phyloP scores from a whole-genome alignment of 1,140 invertebrate genomes.

The Pogonus chalceus region DNA sequence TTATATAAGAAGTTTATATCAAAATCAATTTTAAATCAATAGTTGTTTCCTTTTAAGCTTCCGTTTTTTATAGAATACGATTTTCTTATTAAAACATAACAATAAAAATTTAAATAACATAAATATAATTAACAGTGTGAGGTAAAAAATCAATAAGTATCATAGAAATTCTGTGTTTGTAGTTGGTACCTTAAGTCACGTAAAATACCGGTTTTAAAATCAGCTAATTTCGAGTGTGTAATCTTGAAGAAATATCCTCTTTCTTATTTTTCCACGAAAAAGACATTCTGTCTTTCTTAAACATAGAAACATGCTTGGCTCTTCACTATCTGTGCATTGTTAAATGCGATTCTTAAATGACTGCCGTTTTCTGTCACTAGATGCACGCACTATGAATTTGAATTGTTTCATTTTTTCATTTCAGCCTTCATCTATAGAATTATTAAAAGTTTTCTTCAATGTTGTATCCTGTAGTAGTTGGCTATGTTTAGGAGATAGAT shows the following conservation, averaged over 20 bases:
- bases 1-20: no score
- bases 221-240: neutral
- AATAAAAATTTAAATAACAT: no score
- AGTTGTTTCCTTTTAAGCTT: no score
- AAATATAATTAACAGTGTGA: no score
- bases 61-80: no score
- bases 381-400: neutral
- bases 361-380: neutral
- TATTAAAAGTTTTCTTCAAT: neutral
- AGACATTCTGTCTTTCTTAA: neutral
- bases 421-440: neutral
- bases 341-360: neutral
- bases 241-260: neutral
- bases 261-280: neutral
- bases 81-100: no score
- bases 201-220: neutral
- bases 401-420: neutral
- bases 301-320: neutral
- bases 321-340: neutral
- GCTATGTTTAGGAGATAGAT: neutral
- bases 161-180: no score
- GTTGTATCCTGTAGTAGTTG: neutral
- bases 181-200: neutral
- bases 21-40: no score
- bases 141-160: no score